Conservation (phyloP, 64 coral and sea anemone genomes). For the Dendronephthya gigantea region DNA sequence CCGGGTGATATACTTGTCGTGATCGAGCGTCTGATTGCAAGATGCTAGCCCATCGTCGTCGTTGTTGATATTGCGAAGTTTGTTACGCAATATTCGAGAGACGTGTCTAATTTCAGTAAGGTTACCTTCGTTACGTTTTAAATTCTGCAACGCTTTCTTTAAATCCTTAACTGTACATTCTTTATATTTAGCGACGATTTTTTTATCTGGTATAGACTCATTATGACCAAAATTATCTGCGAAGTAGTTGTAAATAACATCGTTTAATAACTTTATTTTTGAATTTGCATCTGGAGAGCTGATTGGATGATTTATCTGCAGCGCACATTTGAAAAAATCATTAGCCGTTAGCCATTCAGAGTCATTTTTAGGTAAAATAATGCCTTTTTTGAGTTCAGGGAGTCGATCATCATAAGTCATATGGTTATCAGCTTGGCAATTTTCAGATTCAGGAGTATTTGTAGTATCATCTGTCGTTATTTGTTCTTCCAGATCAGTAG, state of each 20-base stretch:
- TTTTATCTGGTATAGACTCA: neutral
- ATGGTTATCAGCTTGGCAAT: conserved; percentile 13
- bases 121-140: neutral
- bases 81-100: neutral
- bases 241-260: conserved; percentile 3
- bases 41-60: neutral
- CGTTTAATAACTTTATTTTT: neutral
- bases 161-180: neutral
- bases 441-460: conserved; percentile 8
- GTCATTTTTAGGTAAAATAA: conserved; percentile 25
- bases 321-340: neutral
- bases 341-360: neutral
- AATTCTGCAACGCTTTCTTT: neutral
- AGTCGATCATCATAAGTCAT: neutral
- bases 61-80: neutral
- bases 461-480: neutral
- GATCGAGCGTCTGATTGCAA: neutral
- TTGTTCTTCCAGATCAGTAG: conserved; percentile 29
- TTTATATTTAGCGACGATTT: neutral
- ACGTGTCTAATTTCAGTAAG: neutral
- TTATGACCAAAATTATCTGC: neutral
- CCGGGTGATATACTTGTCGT: neutral
- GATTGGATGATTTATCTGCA: conserved; percentile 9
- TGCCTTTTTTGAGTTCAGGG: conserved; percentile 22
- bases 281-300: neutral